A percentile compares a stretch with the other conserved stretches of the same genome.
phyloP scores from a whole-genome alignment of 2,113 vertebrate species.

The Channa maculata region DNA sequence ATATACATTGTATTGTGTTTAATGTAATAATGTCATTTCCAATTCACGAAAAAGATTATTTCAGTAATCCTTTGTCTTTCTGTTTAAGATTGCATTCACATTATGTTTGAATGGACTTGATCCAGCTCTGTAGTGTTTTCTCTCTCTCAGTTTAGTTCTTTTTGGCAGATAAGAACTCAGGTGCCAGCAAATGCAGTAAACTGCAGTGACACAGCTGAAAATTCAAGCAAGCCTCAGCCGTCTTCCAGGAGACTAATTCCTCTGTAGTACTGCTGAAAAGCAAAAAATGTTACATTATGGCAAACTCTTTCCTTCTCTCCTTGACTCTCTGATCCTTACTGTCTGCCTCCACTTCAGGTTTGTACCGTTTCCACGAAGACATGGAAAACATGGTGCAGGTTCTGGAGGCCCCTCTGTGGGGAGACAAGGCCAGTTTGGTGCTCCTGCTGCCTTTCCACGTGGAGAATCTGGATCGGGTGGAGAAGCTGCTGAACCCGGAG shows the following conservation, averaged over 20 bases:
- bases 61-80: not conserved
- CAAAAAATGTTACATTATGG: not conserved
- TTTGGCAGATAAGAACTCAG: not conserved
- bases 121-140: not conserved
- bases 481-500: slow-evolving; percentile 73
- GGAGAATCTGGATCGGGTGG: slow-evolving; percentile 69
- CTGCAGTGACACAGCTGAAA: slow-evolving; percentile 16
- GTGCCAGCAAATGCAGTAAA: no score
- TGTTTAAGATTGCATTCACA: not conserved
- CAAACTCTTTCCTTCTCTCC: not conserved
- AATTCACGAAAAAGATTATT: slow-evolving; percentile 7
- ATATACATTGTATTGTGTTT: slow-evolving; percentile 2
- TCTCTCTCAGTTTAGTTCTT: not conserved
- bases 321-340: no score
- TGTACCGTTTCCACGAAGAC: slow-evolving; percentile 72
- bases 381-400: slow-evolving; percentile 79
- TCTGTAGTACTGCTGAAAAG: slow-evolving; percentile 4
- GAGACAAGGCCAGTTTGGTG: slow-evolving; percentile 68
- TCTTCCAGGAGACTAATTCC: slow-evolving; percentile 2
- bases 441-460: slow-evolving; percentile 80
- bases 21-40: slow-evolving; percentile 15
- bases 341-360: slow-evolving; percentile 47
- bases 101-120: not conserved
- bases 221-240: not conserved
- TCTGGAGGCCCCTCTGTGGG: slow-evolving; percentile 71